phyloP scores from a whole-genome alignment of 2,888 invertebrate species.

The Galerucella nymphaeae region DNA sequence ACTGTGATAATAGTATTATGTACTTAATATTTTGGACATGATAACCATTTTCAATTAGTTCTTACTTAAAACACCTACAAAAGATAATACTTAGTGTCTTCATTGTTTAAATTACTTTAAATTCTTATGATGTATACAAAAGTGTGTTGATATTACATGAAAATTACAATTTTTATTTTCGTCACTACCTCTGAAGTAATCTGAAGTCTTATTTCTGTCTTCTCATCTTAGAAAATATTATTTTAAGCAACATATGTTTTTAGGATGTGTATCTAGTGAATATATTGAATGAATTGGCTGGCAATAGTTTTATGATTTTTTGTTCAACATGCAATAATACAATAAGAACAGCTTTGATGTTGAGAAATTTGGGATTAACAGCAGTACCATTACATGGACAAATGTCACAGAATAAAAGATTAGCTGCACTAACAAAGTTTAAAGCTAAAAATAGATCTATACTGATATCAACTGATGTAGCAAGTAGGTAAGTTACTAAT shows the following conservation, averaged over 20 bases:
- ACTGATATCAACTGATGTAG: conserved; percentile 98
- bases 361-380: conserved; percentile 90
- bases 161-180: conserved; percentile 47
- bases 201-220: neutral
- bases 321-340: conserved; percentile 95
- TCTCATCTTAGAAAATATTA: neutral
- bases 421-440: conserved; percentile 96
- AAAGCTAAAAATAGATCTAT: conserved; percentile 93
- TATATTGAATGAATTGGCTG: conserved; percentile 93
- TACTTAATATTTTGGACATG: neutral
- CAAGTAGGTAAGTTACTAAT: conserved; percentile 78
- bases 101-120: conserved; percentile 4
- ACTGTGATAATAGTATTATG: too few relatives aligned
- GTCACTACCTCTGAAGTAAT: conserved; percentile 59
- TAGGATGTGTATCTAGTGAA: conserved; percentile 97
- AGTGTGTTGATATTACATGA: conserved; percentile 42
- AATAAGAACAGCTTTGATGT: conserved; percentile 85
- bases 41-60: too few relatives aligned
- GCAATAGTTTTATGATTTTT: conserved; percentile 97
- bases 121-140: conserved; percentile 48
- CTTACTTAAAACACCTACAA: too few relatives aligned
- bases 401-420: conserved; percentile 96
- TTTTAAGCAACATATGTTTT: conserved; percentile 44
- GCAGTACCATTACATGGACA: conserved; percentile 99
- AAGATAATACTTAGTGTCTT: neutral